Evolutionary conservation across 1,140 invertebrate genomes (phyloP).

Genomic region (Lanistes nyassanus): DNA sequence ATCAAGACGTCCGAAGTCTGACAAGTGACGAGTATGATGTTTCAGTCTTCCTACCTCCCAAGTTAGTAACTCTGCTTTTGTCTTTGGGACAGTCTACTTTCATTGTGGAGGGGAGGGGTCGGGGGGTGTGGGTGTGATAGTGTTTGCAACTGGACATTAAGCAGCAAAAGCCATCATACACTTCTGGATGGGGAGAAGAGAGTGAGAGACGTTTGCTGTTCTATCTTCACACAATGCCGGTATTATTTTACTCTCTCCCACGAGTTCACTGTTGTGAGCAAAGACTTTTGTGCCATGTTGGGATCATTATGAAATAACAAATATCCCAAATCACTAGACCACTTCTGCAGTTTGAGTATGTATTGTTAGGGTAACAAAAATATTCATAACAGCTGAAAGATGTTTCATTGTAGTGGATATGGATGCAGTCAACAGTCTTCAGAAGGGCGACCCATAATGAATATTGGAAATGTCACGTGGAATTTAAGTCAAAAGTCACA

Average conservation of each 20-base stretch:
- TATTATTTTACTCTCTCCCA: not conserved
- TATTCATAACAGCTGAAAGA: too few relatives aligned
- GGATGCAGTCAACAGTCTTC: too few relatives aligned
- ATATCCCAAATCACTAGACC: too few relatives aligned
- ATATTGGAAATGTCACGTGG: too few relatives aligned
- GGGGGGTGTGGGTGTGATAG: not conserved
- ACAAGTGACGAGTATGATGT: conserved; percentile 82
- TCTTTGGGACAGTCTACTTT: not conserved
- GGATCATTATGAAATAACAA: not conserved
- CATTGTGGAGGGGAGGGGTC: not conserved
- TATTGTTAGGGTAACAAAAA: too few relatives aligned
- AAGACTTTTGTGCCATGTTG: not conserved
- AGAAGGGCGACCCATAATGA: too few relatives aligned
- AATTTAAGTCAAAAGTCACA: too few relatives aligned
- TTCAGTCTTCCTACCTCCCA: conserved; percentile 75
- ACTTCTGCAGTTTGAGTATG: too few relatives aligned
- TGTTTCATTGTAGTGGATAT: too few relatives aligned
- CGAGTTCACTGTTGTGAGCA: not conserved
- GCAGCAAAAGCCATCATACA: too few relatives aligned
- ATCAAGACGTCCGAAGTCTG: conserved; percentile 79
- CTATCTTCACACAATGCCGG: too few relatives aligned
- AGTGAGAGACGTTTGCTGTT: not conserved
- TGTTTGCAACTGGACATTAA: not conserved
- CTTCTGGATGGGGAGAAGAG: too few relatives aligned
- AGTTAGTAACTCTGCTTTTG: conserved; percentile 64